Evolutionary conservation across 2,888 invertebrate species (phyloP).

Genomic region (Plagodis pulveraria): DNA sequence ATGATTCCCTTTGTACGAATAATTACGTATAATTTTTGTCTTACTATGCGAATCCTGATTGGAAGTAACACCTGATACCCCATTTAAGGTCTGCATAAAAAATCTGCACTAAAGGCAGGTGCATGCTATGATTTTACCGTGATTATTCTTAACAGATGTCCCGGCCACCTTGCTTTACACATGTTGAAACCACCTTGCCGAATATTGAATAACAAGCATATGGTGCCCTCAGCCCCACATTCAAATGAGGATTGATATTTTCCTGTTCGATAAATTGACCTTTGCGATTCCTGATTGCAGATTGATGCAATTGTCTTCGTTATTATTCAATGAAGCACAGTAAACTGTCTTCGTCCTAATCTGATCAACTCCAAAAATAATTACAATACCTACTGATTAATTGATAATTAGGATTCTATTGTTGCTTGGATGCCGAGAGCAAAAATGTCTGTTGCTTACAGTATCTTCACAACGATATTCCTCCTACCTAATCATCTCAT

Average conservation of each 20-base stretch:
- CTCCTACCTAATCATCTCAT: too few relatives aligned
- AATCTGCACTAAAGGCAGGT: constrained; percentile 56
- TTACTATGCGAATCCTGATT: too few relatives aligned
- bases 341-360: constrained; percentile 41
- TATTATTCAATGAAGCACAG: constrained; percentile 44
- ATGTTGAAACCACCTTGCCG: constrained; percentile 54
- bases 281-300: constrained; percentile 30
- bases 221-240: constrained; percentile 32
- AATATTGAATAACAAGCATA: constrained; percentile 51
- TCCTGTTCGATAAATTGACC: constrained; percentile 14
- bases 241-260: constrained; percentile 30
- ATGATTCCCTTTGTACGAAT: too few relatives aligned
- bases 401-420: constrained; percentile 11
- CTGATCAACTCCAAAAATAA: constrained; percentile 38
- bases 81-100: constrained; percentile 11
- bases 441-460: too few relatives aligned
- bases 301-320: constrained; percentile 40
- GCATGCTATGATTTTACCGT: constrained; percentile 67
- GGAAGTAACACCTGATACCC: not conserved
- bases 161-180: constrained; percentile 61
- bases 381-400: constrained; percentile 9
- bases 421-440: not conserved
- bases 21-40: too few relatives aligned
- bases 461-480: too few relatives aligned
- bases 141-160: constrained; percentile 71